phyloP scores from a whole-genome alignment of 2,888 invertebrate species.

The Marronus borbonicus region DNA sequence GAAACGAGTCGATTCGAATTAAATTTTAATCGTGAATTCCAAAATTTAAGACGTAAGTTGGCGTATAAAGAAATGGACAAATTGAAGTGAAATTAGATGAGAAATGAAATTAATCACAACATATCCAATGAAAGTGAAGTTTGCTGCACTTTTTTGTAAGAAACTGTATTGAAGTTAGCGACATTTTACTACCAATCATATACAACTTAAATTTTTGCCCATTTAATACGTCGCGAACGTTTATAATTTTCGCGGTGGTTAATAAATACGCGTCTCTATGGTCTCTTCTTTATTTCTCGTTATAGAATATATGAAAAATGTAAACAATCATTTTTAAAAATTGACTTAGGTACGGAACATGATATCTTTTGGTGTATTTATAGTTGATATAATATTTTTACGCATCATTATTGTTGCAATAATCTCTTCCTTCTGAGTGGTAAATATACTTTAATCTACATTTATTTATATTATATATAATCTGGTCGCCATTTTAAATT shows the following conservation, averaged over 20 bases:
- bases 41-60: too few relatives aligned
- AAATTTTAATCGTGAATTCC: too few relatives aligned
- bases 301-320: constrained; percentile 53
- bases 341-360: constrained; percentile 53
- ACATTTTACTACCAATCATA: too few relatives aligned
- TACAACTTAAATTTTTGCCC: not conserved
- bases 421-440: not conserved
- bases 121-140: too few relatives aligned
- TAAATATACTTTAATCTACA: not conserved
- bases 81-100: not conserved
- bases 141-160: too few relatives aligned
- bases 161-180: too few relatives aligned
- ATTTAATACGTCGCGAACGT: too few relatives aligned
- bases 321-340: constrained; percentile 51
- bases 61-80: too few relatives aligned
- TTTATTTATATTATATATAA: not conserved
- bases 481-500: constrained; percentile 14
- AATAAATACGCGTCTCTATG: constrained; percentile 46
- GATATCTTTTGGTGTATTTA: constrained; percentile 50
- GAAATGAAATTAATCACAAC: not conserved
- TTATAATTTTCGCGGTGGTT: not conserved
- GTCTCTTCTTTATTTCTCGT: constrained; percentile 30
- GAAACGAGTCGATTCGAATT: too few relatives aligned
- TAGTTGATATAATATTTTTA: constrained; percentile 43
- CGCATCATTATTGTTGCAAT: constrained; percentile 5